phyloP scores from a whole-genome alignment of 1,140 invertebrate genomes.

The Telenomus remus region DNA sequence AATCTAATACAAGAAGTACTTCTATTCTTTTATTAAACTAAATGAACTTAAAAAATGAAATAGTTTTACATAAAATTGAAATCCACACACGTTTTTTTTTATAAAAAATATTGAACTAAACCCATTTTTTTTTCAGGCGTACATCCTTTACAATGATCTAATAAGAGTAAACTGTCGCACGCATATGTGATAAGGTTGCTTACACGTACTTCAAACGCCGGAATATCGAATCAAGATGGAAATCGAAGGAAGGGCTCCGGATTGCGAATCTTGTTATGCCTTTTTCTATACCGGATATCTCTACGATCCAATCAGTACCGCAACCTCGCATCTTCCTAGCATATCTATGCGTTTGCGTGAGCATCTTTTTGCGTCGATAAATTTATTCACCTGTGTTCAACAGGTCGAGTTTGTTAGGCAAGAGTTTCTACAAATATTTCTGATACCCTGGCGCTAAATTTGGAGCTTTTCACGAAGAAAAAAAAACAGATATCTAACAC shows the following conservation, averaged over 20 bases:
- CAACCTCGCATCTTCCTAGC: slow-evolving; percentile 41
- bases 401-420: slow-evolving; percentile 33
- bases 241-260: slow-evolving; percentile 45
- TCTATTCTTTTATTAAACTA: no score
- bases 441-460: slow-evolving; percentile 30
- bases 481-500: no score
- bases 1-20: no score
- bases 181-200: slow-evolving; percentile 42
- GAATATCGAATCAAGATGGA: slow-evolving; percentile 49
- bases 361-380: slow-evolving; percentile 50
- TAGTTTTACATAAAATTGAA: no score
- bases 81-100: no score
- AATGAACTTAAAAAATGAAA: no score
- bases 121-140: neutral
- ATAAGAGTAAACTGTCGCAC: slow-evolving; percentile 36
- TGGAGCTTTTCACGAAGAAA: slow-evolving; percentile 25
- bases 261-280: slow-evolving; percentile 54
- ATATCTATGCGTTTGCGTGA: slow-evolving; percentile 53
- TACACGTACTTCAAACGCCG: slow-evolving; percentile 39
- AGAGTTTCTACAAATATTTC: slow-evolving; percentile 49
- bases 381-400: slow-evolving; percentile 55
- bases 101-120: no score
- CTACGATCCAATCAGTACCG: slow-evolving; percentile 49
- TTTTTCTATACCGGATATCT: slow-evolving; percentile 48
- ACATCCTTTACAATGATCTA: slow-evolving; percentile 19